Percentiles rank a stretch among this genome's conserved stretches.
Conservation (phyloP, 2,888 invertebrate genomes). For the Phengaris alcon region DNA sequence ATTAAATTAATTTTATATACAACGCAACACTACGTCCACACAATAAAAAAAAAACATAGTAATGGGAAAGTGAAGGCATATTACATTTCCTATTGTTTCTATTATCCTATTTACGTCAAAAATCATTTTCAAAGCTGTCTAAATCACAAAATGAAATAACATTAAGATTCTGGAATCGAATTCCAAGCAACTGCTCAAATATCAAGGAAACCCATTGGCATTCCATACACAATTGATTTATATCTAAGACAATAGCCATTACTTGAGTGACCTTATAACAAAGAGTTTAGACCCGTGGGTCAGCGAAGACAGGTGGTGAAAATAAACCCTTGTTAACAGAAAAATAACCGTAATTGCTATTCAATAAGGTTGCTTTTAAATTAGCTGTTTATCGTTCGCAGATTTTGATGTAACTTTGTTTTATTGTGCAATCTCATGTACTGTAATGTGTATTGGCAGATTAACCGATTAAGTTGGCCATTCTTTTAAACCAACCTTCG, state of each 20-base stretch:
- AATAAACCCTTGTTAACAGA: background rate
- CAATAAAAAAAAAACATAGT: too few relatives aligned
- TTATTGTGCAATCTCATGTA: constrained; percentile 5
- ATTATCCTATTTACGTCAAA: background rate
- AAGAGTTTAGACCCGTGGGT: constrained; percentile 12
- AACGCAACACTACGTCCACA: too few relatives aligned
- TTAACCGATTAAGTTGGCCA: background rate
- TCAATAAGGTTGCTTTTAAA: background rate
- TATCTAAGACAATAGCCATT: constrained; percentile 25
- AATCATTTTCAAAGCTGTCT: background rate
- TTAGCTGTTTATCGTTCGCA: background rate
- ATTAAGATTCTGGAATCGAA: constrained; percentile 2
- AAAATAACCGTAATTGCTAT: background rate
- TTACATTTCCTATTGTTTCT: too few relatives aligned
- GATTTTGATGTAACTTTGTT: constrained; percentile 6
- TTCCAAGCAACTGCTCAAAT: constrained; percentile 3
- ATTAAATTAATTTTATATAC: too few relatives aligned
- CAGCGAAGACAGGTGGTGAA: constrained; percentile 25
- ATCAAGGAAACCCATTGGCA: constrained; percentile 25
- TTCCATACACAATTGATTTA: constrained; percentile 23
- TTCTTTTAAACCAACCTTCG: constrained; percentile 5
- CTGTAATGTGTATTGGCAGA: constrained; percentile 13
- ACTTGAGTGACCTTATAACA: constrained; percentile 20
- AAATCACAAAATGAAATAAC: background rate
- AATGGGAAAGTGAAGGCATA: too few relatives aligned